Evolutionary conservation across 1,140 invertebrate genomes (phyloP), one percentile per base, ranked within the genome.

Genomic region (Pentalonia nigronervosa): DNA sequence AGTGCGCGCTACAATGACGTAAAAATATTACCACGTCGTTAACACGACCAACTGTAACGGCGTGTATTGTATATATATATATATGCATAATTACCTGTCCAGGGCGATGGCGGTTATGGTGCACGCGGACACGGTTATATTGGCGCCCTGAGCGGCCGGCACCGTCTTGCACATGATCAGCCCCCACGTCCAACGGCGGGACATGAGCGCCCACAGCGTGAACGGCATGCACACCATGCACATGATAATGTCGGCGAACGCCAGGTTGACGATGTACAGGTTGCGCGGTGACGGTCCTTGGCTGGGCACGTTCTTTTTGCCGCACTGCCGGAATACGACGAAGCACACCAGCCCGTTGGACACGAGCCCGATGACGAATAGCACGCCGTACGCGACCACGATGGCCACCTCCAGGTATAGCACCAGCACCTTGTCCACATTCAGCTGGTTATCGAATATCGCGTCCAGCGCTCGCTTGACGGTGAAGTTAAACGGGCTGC

Each of bases 191-290:
- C 95, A 96, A 45, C 95, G 94, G 87, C 94, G 91, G n/a, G 94
- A 94, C 36, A 96, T 94, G 34, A 95, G 94, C 48, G 94, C 94
- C 34, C 96, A 95, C 34, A 96, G 94, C 83, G 96, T 96, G 94
- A 96, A 95, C 3, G 96, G 96, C 95, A 96, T 96, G 20, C 96
- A 96, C 93, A 96, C 95, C 60, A 96, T 84, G 94, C 96, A 96
- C n/a, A 96, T 94, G 6, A 96, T 95, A 23, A 96, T 95, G 94
- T 97, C 96, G 0, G 96, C 96, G 25, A 96, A 95, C 53, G 96
- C 96, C 87, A 97, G 94, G 94, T 96, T 97, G n/a, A 96, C 95
- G 92, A 97, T 96, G 95, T 96, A 97, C 25, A 97, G 95, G 94
- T 97, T 97, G n/a, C 96, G 94, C 7, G 96, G 95, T 6, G 96